phyloP scores from a whole-genome alignment of 92 coral and sea anemone genomes.

The Umimayanthus kanabou region DNA sequence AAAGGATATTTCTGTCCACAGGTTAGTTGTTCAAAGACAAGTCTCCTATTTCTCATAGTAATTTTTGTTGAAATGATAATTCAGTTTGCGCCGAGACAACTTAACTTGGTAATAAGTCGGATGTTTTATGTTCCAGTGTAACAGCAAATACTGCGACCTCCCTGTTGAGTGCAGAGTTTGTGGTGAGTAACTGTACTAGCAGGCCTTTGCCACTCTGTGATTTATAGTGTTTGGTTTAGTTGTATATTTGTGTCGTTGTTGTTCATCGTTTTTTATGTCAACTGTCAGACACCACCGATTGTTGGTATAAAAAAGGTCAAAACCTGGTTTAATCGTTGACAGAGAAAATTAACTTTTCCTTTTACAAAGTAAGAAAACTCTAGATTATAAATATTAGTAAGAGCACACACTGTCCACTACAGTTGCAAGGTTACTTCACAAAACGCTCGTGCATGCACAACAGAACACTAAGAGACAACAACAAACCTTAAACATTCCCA shows the following conservation, averaged over 20 bases:
- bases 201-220: background rate
- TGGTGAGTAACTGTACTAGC: slow-evolving; percentile 55
- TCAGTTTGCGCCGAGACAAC: too few species aligned
- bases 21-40: slow-evolving; percentile 56
- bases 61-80: background rate
- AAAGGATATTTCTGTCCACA: slow-evolving; percentile 97
- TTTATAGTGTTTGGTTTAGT: background rate
- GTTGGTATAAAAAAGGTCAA: too few species aligned
- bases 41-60: background rate
- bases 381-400: background rate
- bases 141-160: slow-evolving; percentile 97
- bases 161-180: slow-evolving; percentile 98
- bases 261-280: background rate
- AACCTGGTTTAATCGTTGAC: too few species aligned
- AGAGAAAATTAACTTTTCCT: too few species aligned
- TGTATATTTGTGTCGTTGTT: background rate
- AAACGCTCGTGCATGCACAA: too few species aligned
- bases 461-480: too few species aligned
- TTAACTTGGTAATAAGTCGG: background rate
- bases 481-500: too few species aligned
- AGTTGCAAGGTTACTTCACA: too few species aligned
- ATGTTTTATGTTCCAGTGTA: slow-evolving; percentile 62
- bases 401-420: background rate
- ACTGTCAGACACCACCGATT: too few species aligned
- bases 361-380: too few species aligned